Percentiles rank a stretch among this genome's conserved stretches.
Conservation (phyloP, 1,140 invertebrate genomes). For the Heliothis subflexa region DNA sequence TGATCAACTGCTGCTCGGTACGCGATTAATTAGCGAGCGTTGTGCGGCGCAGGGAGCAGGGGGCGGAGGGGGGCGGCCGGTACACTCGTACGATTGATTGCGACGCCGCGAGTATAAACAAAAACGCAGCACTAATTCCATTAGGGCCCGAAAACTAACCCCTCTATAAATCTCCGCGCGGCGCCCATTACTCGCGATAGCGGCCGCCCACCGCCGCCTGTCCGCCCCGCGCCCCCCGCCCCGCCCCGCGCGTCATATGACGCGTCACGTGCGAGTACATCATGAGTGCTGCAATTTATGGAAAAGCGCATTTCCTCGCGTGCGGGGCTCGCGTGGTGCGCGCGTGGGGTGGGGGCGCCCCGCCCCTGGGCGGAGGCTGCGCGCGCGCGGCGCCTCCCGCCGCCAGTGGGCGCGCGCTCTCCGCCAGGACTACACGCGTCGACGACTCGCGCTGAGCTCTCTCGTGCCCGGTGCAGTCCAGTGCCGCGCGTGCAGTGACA, state of each 20-base stretch:
- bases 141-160: conserved; percentile 61
- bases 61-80: conserved; percentile 17
- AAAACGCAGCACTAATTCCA: conserved; percentile 62
- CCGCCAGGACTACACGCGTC: conserved; percentile 50
- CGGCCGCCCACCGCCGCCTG: conserved; percentile 50
- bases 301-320: conserved; percentile 53
- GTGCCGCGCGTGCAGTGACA: conserved; percentile 40
- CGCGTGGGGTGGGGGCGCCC: conserved; percentile 32
- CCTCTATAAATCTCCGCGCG: conserved; percentile 59
- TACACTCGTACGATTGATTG: conserved; percentile 50
- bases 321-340: conserved; percentile 16
- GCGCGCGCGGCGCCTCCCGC: conserved; percentile 53
- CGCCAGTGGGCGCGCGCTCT: conserved; percentile 74
- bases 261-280: conserved; percentile 32
- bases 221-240: conserved; percentile 57
- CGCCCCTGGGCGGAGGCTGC: conserved; percentile 34
- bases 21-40: conserved; percentile 54
- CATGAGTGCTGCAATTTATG: conserved; percentile 46
- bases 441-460: background rate
- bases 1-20: background rate
- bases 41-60: background rate
- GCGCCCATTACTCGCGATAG: conserved; percentile 57
- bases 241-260: conserved; percentile 1
- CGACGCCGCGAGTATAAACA: conserved; percentile 59
- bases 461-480: conserved; percentile 24